Evolutionary conservation across 92 coral and sea anemone species (phyloP), one percentile per base, ranked within the genome.

Genomic region (Phenganax marumi): DNA sequence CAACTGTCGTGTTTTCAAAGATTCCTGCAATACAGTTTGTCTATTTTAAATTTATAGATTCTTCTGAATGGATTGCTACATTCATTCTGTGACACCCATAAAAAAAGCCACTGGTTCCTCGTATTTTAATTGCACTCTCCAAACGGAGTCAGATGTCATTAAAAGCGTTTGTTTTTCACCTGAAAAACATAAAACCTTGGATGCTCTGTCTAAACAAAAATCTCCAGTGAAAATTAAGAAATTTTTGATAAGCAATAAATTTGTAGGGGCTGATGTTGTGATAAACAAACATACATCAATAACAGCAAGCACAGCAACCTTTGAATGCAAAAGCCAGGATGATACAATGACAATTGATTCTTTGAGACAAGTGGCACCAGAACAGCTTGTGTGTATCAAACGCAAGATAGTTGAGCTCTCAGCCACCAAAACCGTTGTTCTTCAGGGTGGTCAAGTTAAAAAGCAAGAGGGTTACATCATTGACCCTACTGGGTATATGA

Each of bases 401-500:
- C 55, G 56, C 54, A 3, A 12, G 10, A 52, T 70, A 26, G 8
- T 7, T 1, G 17, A 70, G 6, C 18, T 70, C 6, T 33, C 75
- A 16, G 16, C 50, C 5, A 71, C 76, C 12, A 71, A 47, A 71
- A 47, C 3, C 12, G 76, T 47, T 47, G 54, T 71, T 12, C 54
- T 71, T 0, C 76, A 49, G 14, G 24, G 6, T 0, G 7, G 24
- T 7, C 55, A 3, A 47, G 26, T 47, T 3, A 3, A 47, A n/a
- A 71, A 71, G 17, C 56, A 71, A 47, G 22, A 71, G 16, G 7
- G 53, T 39, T 71, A 43, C 22, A 46, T 71, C 18, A 8, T 47
- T 47, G 76, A 90, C 66, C 93, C 90, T 65, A 64, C 85, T 49
- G 90, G 90, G 51, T 78, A 73, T 21, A 86, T 86, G 48, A 91